Evolutionary conservation across 2,797 vertebrate species (phyloP).

Genomic region (Rhyacichthys aspro): DNA sequence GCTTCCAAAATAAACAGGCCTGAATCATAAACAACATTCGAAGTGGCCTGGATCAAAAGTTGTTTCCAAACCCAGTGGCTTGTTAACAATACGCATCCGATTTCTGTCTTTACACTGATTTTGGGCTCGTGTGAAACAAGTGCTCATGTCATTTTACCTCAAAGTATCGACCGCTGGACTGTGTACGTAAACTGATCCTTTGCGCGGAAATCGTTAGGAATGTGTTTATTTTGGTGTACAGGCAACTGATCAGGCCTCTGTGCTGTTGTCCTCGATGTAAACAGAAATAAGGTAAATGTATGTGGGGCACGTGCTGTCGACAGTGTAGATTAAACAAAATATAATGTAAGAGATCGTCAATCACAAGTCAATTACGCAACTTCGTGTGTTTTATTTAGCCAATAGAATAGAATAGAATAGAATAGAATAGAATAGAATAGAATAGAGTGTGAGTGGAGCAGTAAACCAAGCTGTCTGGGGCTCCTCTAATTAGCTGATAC

Average conservation of each 20-base stretch:
- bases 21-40: not conserved
- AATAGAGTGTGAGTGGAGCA: constrained; percentile 2
- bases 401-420: not conserved
- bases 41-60: not conserved
- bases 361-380: constrained; percentile 22
- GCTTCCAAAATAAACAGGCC: not conserved
- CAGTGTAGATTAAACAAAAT: constrained; percentile 32
- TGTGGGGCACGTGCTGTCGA: constrained; percentile 15
- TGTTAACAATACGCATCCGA: constrained; percentile 37
- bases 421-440: not conserved
- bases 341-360: not conserved
- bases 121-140: constrained; percentile 59
- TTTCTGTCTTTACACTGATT: constrained; percentile 48
- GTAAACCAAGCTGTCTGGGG: constrained; percentile 63
- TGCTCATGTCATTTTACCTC: constrained; percentile 73
- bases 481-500: constrained; percentile 89
- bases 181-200: constrained; percentile 70
- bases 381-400: not conserved
- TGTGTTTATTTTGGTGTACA: constrained; percentile 74
- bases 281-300: constrained; percentile 18
- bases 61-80: constrained; percentile 3
- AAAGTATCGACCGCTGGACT: constrained; percentile 72
- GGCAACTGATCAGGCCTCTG: constrained; percentile 58
- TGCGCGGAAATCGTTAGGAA: constrained; percentile 72
- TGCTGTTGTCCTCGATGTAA: constrained; percentile 50